Conservation (phyloP, 2,888 invertebrate genomes). For the Drosophila borealis region DNA sequence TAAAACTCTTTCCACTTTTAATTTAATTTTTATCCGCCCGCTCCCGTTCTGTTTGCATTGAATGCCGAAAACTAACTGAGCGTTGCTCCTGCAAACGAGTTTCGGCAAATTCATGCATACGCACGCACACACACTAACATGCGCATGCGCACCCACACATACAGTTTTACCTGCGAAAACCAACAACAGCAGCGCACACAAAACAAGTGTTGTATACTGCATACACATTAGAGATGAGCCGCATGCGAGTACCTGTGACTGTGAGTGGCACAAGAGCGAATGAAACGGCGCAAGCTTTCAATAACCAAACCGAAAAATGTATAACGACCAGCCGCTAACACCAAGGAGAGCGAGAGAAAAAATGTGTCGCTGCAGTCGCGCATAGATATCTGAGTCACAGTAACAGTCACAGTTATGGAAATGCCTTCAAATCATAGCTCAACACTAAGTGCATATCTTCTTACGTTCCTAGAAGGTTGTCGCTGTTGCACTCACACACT, state of each 20-base stretch:
- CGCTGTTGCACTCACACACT: conserved; percentile 22
- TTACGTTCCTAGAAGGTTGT: conserved; percentile 55
- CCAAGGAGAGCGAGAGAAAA: not conserved
- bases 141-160: conserved; percentile 28
- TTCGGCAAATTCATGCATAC: conserved; percentile 42
- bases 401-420: not conserved
- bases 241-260: not conserved
- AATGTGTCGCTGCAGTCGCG: not conserved
- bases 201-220: conserved; percentile 36
- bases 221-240: conserved; percentile 43
- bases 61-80: conserved; percentile 62
- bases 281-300: too few relatives aligned
- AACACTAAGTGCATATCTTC: conserved; percentile 36
- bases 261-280: not conserved
- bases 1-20: not conserved
- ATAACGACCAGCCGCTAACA: too few relatives aligned
- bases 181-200: conserved; percentile 24
- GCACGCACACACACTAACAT: conserved; percentile 2
- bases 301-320: too few relatives aligned
- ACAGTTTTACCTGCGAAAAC: conserved; percentile 48
- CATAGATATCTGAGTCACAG: not conserved
- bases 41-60: conserved; percentile 40
- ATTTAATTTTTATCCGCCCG: not conserved
- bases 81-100: conserved; percentile 52
- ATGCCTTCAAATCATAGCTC: conserved; percentile 4